Conservation (phyloP, 2,113 vertebrate genomes). For the Rostratula benghalensis region DNA sequence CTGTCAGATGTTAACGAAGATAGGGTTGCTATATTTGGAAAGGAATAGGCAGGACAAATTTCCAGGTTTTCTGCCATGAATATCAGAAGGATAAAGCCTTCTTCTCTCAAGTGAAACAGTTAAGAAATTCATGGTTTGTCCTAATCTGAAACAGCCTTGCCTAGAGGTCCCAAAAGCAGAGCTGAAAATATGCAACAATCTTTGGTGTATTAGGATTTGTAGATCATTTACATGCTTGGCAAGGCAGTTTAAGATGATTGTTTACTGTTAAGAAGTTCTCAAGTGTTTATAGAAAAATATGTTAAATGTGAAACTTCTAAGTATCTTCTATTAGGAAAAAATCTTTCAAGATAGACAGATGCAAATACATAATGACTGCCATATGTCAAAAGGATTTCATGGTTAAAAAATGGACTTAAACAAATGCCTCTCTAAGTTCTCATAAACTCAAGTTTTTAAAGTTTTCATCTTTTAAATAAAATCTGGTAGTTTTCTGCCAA, state of each 20-base stretch:
- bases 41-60: constrained; percentile 39
- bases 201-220: constrained; percentile 30
- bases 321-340: constrained; percentile 67
- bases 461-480: constrained; percentile 60
- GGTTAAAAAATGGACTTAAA: constrained; percentile 62
- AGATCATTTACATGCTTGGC: constrained; percentile 61
- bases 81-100: constrained; percentile 48
- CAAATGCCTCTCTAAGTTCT: constrained; percentile 68
- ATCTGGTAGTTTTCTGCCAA: constrained; percentile 54
- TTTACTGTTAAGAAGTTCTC: constrained; percentile 65
- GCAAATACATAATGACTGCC: constrained; percentile 77
- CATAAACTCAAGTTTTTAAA: constrained; percentile 60
- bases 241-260: constrained; percentile 60
- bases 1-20: constrained; percentile 8
- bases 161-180: constrained; percentile 59
- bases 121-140: constrained; percentile 54
- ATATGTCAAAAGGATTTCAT: constrained; percentile 73
- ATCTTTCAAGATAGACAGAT: constrained; percentile 70
- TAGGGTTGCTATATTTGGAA: constrained; percentile 22
- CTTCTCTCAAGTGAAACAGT: constrained; percentile 62
- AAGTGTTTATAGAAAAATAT: constrained; percentile 75
- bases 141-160: constrained; percentile 73
- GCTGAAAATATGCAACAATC: constrained; percentile 55
- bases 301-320: constrained; percentile 51
- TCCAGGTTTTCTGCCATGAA: constrained; percentile 58